Base-by-base conservation (phyloP, 2,113 vertebrate genomes). In the Engystomops pustulosus region DNA sequence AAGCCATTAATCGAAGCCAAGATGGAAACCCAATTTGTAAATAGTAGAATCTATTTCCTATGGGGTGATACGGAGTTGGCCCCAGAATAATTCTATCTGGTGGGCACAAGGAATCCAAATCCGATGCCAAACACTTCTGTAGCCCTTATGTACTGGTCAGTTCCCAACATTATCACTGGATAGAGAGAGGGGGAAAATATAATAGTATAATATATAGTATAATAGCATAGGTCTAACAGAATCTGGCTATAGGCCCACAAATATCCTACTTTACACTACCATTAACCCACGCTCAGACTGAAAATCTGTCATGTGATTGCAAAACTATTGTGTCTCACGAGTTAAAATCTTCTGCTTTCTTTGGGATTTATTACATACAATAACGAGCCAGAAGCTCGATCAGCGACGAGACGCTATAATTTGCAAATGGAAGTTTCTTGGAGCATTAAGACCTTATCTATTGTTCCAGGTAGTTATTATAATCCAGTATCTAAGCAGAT, bases 391-490 rank as follows among this genome's bases (percentile, higher is more conserved):
- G 27, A 17, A 36, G 30, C 6, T 9, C 3, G 18, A 36, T 34
- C 27, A 34, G 30, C 0, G 17, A 36, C 30, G 3, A 36, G 32
- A 67, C 32, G 36, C 0, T 36, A 67, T 67, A 36, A 60, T 60
- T 25, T 12, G 53, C 60, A 62, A 65, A 65, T 34, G 30, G 60
- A 18, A 65, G 60, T 17, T 65, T 65, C 27, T 7, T 17, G 30
- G 30, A 65, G 30, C 60, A 65, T 18, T 5, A 2, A 32, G 27
- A 69, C 45, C 44, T 49, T 51, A 49, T 34, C 44, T 23, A 20
- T 34, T 36, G 0, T 47, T 18, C 38, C 27, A 80, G 60, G 62
- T 80, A 65, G 60, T 80, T 55, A 68, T 30, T 47, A 36, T 55
- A 27, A 55, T 34, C 45, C 27, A 45, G 11, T 69, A 65, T 20